Evolutionary conservation across 1,140 invertebrate genomes (phyloP).

Genomic region (Saccostrea cuccullata): DNA sequence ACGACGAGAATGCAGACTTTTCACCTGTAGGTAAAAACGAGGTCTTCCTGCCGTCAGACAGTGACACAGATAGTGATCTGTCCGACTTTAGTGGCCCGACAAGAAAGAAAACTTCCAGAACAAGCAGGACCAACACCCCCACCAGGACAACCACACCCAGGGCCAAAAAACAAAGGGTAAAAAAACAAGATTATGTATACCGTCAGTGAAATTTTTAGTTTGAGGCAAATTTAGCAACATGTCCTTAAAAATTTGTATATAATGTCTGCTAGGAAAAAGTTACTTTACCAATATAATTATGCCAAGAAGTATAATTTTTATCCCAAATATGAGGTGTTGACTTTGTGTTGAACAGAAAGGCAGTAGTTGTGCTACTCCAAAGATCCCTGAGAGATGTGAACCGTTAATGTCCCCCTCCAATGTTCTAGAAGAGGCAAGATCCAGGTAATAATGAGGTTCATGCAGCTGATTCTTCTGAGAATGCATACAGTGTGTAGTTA

Average conservation of each 20-base stretch:
- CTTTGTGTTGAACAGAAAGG: background rate
- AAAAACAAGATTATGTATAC: background rate
- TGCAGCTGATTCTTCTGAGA: no score
- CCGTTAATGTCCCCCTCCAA: conserved; percentile 63
- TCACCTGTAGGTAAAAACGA: conserved; percentile 15
- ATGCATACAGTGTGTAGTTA: no score
- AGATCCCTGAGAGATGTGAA: conserved; percentile 66
- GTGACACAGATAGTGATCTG: background rate
- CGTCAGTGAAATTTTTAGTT: no score
- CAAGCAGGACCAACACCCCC: background rate
- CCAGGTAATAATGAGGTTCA: conserved; percentile 62
- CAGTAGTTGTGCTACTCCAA: conserved; percentile 57
- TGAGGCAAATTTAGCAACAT: no score
- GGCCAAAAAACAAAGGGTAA: conserved; percentile 29
- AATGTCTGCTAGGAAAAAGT: no score
- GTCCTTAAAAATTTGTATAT: no score
- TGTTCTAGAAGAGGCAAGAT: conserved; percentile 74
- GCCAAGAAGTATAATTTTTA: background rate
- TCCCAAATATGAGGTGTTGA: background rate
- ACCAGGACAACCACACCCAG: background rate
- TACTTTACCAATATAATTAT: no score
- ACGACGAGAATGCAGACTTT: conserved; percentile 1
- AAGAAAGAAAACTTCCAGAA: background rate
- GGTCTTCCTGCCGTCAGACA: background rate
- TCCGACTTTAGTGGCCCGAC: background rate